Evolutionary conservation across 2,888 invertebrate species (phyloP), one percentile per base, ranked within the genome.

Genomic region (Zaprionus lineosus): DNA sequence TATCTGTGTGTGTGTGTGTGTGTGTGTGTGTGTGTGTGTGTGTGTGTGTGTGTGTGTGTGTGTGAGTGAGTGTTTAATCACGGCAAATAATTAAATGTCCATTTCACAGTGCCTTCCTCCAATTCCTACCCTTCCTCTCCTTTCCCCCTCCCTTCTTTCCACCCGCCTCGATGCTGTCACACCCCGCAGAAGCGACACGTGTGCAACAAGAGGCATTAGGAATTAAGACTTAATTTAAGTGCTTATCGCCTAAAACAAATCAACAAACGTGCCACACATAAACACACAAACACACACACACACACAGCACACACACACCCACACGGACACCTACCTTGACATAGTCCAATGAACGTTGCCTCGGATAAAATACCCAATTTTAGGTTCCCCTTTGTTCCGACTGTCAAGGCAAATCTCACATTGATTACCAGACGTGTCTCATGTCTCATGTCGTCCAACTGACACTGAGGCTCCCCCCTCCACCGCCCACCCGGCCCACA

Each of bases 151-250:
- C 39, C 11, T 14, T 8, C 12, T 28, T n/a, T 24, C 9, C 5
- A n/a, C 24, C 9, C 5, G 8, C 7, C 18, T n/a, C n/a, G n/a
- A n/a, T n/a, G 9, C 36, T 7, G 29, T 21, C 36, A 64, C 50
- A 41, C 39, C 53, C n/a, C 16, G 52, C 36, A 51, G 26, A 51
- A 71, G 64, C 63, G 86, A 78, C 88, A 88, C 88, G 88, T 88
- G 87, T 87, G 82, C 82, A 73, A 86, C 87, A 86, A 73, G 77
- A 74, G 86, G 83, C 87, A 88, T 86, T 87, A 78, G 86, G 78
- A 79, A 85, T 87, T 88, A 87, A 86, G 86, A 88, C 88, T 88
- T 87, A 87, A 88, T 88, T 88, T 88, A 87, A 87, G 86, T 87
- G 78, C 86, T 88, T 88, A 88, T 88, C 88, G 65, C 62, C 67